Conservation (phyloP, 2,113 vertebrate genomes). For the Microtus richardsoni region DNA sequence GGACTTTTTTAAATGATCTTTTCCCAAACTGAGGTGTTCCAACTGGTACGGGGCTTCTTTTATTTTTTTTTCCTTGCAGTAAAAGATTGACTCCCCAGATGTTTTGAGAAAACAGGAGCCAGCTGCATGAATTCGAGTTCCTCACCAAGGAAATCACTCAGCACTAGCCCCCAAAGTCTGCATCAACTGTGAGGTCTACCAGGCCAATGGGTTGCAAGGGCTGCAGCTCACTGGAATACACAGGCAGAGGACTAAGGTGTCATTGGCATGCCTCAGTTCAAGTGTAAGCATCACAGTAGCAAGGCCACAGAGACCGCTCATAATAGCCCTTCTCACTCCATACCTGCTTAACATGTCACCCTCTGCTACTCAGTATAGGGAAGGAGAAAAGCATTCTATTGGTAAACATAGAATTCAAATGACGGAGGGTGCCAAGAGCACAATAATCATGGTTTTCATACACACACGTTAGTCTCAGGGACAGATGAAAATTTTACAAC, state of each 20-base stretch:
- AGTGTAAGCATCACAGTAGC: slow-evolving; percentile 18
- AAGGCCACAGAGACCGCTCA: neutral
- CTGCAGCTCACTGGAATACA: slow-evolving; percentile 8
- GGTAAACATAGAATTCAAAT: neutral
- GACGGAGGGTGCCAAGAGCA: neutral
- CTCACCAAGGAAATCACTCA: slow-evolving; percentile 38
- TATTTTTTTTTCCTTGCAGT: slow-evolving; percentile 32
- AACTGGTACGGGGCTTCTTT: slow-evolving; percentile 44
- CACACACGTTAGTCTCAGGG: slow-evolving; percentile 1
- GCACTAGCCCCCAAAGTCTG: neutral
- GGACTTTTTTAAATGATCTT: slow-evolving; percentile 62
- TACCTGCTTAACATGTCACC: neutral
- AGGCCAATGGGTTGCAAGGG: neutral
- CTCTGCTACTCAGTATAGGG: neutral
- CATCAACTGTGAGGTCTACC: neutral
- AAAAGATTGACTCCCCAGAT: slow-evolving; percentile 16
- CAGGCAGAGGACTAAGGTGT: neutral
- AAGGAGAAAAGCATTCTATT: neutral
- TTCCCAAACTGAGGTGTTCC: slow-evolving; percentile 73
- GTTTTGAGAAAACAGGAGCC: slow-evolving; percentile 41
- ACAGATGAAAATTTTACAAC: neutral
- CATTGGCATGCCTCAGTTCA: neutral
- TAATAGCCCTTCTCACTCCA: neutral
- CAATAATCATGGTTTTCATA: neutral
- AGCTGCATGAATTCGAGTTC: neutral